Conservation (phyloP, 2,888 invertebrate genomes). For the Tuberolachnus salignus region DNA sequence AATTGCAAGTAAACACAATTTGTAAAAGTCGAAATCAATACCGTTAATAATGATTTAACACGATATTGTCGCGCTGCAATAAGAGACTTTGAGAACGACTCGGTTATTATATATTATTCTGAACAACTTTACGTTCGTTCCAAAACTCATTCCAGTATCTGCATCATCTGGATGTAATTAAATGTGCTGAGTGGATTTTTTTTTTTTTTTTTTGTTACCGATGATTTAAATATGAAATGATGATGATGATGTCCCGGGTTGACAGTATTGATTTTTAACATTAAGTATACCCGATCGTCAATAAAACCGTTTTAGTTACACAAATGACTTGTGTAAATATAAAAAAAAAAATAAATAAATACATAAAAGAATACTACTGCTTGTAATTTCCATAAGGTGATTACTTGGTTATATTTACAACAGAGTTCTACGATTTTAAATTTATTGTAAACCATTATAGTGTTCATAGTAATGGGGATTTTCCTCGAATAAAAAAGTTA, state of each 20-base stretch:
- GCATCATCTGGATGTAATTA: conserved; percentile 6
- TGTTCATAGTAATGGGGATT: too few species aligned
- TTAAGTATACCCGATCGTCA: background rate
- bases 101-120: conserved; percentile 15
- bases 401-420: too few species aligned
- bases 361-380: background rate
- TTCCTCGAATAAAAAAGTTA: too few species aligned
- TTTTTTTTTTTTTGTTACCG: conserved; percentile 1
- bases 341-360: background rate
- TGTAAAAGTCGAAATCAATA: conserved; percentile 5
- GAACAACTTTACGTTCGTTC: conserved; percentile 13
- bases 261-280: conserved; percentile 21
- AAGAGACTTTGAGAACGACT: background rate
- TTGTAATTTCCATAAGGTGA: too few species aligned
- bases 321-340: background rate
- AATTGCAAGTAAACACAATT: conserved; percentile 7
- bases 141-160: background rate
- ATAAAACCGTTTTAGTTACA: conserved; percentile 8
- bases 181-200: background rate
- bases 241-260: background rate
- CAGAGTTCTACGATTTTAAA: background rate
- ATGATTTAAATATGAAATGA: background rate
- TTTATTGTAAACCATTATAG: too few species aligned
- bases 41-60: conserved; percentile 1
- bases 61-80: background rate